Conservation (phyloP, 2,888 invertebrate genomes). For the Stenchaetothrips biformis region DNA sequence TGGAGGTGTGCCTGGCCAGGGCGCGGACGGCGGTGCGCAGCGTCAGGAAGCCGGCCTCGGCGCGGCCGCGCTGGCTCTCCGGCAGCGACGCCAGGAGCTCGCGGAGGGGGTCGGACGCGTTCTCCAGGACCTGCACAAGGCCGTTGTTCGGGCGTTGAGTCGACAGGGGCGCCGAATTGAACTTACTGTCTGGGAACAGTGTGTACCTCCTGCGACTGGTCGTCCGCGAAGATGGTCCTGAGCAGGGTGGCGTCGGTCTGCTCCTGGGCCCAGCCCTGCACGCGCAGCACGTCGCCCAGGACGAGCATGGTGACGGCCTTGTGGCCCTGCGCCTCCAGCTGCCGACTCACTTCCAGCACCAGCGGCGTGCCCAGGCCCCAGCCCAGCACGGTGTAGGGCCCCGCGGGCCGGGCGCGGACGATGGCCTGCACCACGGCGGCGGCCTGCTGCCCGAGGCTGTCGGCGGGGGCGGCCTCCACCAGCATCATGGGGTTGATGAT, state of each 20-base stretch:
- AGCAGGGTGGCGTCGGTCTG: no score
- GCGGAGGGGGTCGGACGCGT: no score
- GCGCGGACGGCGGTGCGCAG: not conserved
- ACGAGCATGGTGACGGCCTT: not conserved
- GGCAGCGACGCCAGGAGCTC: not conserved
- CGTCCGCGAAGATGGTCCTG: no score
- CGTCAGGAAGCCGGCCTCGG: not conserved
- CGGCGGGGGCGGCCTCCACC: not conserved
- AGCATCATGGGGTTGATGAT: not conserved
- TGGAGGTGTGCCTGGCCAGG: no score
- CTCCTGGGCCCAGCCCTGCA: not conserved
- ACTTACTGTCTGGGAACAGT: no score
- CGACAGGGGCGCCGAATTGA: no score
- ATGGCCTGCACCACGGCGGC: not conserved
- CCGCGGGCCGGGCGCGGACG: not conserved
- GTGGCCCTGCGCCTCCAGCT: not conserved
- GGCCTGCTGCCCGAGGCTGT: not conserved
- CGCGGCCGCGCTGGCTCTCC: not conserved
- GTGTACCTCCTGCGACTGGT: no score
- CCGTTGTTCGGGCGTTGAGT: no score
- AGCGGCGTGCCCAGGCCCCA: not conserved
- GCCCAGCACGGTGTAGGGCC: conserved; percentile 1
- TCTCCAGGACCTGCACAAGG: no score
- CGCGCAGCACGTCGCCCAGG: not conserved
- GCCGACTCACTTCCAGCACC: not conserved